Conservation (phyloP, 2,797 vertebrate species). For the Acrocephalus scirpaceus region DNA sequence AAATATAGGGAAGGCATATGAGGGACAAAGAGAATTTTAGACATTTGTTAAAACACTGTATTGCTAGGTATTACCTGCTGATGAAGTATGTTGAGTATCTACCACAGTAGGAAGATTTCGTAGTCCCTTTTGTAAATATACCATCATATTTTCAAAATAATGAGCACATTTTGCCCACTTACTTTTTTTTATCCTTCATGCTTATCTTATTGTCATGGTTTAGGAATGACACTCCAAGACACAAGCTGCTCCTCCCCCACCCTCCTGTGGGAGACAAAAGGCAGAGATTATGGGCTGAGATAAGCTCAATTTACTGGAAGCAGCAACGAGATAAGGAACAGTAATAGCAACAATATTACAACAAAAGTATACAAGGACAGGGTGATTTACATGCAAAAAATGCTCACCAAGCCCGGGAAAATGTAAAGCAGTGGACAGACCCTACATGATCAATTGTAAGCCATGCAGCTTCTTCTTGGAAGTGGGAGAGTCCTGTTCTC, state of each 20-base stretch:
- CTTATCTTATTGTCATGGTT: background rate
- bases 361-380: background rate
- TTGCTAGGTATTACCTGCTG: background rate
- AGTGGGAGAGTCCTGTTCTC: background rate
- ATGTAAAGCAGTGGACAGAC: background rate
- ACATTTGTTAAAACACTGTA: background rate
- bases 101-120: background rate
- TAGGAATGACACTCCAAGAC: background rate
- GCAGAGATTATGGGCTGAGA: background rate
- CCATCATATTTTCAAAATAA: background rate
- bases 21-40: background rate
- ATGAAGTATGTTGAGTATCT: background rate
- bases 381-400: background rate
- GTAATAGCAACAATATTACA: background rate
- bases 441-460: background rate
- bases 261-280: background rate
- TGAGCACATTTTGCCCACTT: background rate
- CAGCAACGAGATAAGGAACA: background rate
- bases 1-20: background rate
- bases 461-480: background rate
- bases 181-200: background rate
- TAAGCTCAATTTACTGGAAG: background rate
- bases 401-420: background rate
- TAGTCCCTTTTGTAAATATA: background rate
- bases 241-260: background rate